Base-by-base conservation (phyloP, 2,888 invertebrate genomes). In the Camponotus fellah region DNA sequence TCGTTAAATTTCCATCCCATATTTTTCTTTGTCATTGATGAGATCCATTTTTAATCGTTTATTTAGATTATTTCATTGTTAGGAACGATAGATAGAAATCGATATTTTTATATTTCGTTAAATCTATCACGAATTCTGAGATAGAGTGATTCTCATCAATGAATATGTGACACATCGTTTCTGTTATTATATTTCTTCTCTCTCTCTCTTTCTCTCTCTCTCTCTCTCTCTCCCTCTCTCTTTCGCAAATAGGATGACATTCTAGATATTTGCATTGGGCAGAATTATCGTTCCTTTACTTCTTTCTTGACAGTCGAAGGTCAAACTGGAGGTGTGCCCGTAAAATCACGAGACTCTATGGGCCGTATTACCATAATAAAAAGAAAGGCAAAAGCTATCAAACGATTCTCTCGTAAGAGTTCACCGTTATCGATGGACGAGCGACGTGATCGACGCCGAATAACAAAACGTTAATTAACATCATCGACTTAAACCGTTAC, bases 391-490 rank as follows among this genome's bases (percentile, higher is more conserved):
- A 34, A 69, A 53, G 2, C n/a, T n/a, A 53, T 53, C 49, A n/a
- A 53, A 1, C n/a, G 49, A 53, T 53, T 53, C 46, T 49, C 34
- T 80, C 60, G 37, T 71, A 80, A 71, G 49, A 60, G 72, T 71
- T 62, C 79, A 80, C 79, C 79, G 79, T 80, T 80, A 80, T 17
- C n/a, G 46, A 60, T 60, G 5, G 21, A 37, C 40, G 14, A 12
- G 64, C 37, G 5, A 12, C 66, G 37, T 64, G 66, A 68, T 68
- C 56, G 68, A 66, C 32, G 40, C 32, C 77, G 79, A 80, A 37
- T 71, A 71, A 79, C 72, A 80, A 80, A 72, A 80, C 46, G n/a
- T 80, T 72, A 80, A 80, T 80, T 72, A 71, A 60, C 60, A 79
- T 60, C 79, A 32, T 34, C 79, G 46, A 60, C 0, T 26, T 21